Base-by-base conservation (phyloP, 2,113 vertebrate genomes). In the Bufo gargarizans region DNA sequence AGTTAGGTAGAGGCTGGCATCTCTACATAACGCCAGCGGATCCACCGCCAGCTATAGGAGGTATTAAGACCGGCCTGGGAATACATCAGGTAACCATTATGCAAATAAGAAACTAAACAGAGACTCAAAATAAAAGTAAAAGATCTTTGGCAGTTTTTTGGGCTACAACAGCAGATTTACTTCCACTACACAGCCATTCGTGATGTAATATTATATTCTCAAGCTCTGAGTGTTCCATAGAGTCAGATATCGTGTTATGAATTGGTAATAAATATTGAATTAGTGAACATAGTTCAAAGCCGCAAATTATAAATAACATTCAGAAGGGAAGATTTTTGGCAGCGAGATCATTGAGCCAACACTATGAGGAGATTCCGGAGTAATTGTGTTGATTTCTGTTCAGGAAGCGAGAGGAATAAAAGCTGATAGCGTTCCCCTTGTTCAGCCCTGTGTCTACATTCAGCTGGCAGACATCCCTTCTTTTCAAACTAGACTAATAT, bases 391-490 rank as follows among this genome's bases (percentile, higher is more conserved):
- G 45, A 14, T n/a, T 67, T 65, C 45, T 49, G 22, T 50, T 50
- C 1, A 50, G 43, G 9, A 67, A 50, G 17, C 6, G 20, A 50
- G 10, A 3, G 2, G 22, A n/a, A 47, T 50, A 50, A 82, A 49
- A 82, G 81, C 78, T 81, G 22, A 33, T 77, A 43, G 55, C 19
- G 74, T 49, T 50, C 45, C 9, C 17, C 69, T 77, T n/a, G 71
- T 20, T 61, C 10, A n/a, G 47, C 17, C 45, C 19, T 2, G 16
- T 16, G 56, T 63, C 43, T 53, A 12, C 49, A 61, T 85, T 76
- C 53, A 76, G 69, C 22, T 43, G 14, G 45, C 84, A 77, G 45
- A 19, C 53, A 14, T 77, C 43, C 53, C 17, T 61, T 76, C 22
- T 77, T 77, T 43, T 63, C 71, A 50, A 11, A 77, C 53, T 50